phyloP scores from a whole-genome alignment of 2,888 invertebrate genomes.

The Diachrysia chrysitis region DNA sequence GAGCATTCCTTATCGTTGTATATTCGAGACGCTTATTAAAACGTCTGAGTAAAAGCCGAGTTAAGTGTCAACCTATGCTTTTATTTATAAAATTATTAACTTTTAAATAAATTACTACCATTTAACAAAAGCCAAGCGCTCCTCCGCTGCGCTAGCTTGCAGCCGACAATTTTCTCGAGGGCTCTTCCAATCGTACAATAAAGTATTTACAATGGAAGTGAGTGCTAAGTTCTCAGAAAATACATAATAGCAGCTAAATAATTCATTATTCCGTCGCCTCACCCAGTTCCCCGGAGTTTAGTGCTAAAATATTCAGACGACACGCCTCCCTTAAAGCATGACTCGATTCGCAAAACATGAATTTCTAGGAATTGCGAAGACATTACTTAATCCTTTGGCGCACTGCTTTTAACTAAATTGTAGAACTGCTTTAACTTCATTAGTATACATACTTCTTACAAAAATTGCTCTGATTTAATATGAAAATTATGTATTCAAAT shows the following conservation, averaged over 20 bases:
- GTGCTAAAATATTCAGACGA: constrained; percentile 42
- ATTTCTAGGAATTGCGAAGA: constrained; percentile 14
- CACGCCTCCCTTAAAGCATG: constrained; percentile 12
- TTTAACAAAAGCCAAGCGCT: not conserved
- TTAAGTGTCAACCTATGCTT: not conserved
- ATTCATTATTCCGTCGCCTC: constrained; percentile 18
- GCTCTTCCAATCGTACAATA: not conserved
- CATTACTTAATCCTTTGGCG: constrained; percentile 2
- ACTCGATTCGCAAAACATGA: constrained; percentile 15
- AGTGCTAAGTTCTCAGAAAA: constrained; percentile 11
- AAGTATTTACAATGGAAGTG: not conserved
- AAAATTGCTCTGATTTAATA: too few species aligned
- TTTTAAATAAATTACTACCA: not conserved
- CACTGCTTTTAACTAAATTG: constrained; percentile 1
- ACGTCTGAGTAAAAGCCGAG: not conserved
- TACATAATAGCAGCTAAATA: constrained; percentile 20
- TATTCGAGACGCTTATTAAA: too few species aligned
- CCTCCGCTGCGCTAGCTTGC: not conserved
- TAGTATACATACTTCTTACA: not conserved
- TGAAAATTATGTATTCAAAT: too few species aligned
- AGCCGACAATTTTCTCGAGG: not conserved
- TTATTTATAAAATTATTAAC: not conserved
- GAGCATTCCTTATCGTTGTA: too few species aligned
- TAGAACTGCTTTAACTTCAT: not conserved
- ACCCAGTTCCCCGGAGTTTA: constrained; percentile 12